Evolutionary conservation across 2,888 invertebrate species (phyloP).

Genomic region (Hypomecis atomaria): DNA sequence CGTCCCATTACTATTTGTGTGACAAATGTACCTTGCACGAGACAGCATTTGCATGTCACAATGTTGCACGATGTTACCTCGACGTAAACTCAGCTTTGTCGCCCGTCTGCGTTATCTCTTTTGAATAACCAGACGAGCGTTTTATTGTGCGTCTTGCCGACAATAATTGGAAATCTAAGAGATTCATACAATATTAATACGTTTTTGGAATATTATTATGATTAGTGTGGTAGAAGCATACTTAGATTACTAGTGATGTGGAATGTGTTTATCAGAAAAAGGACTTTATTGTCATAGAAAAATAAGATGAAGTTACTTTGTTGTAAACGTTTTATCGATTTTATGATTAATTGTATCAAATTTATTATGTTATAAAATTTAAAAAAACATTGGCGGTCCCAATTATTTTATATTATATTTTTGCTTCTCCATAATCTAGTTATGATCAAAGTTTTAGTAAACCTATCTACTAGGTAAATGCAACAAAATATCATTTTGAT

Average conservation of each 20-base stretch:
- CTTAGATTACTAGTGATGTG: not conserved
- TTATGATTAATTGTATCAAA: too few species aligned
- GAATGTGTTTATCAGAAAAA: not conserved
- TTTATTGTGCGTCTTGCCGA: constrained; percentile 11
- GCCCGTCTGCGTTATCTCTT: not conserved
- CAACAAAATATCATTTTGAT: constrained; percentile 3
- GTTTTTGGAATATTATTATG: constrained; percentile 9
- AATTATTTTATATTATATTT: not conserved
- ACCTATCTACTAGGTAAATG: constrained; percentile 16
- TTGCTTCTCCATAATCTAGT: not conserved
- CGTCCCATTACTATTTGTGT: too few species aligned
- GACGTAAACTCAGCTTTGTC: not conserved
- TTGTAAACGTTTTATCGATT: too few species aligned
- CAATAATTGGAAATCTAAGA: constrained; percentile 2
- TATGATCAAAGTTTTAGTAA: not conserved
- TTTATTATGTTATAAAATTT: not conserved
- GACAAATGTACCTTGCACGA: too few species aligned
- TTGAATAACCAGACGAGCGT: not conserved
- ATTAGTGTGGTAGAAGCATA: constrained; percentile 1
- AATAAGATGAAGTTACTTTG: too few species aligned
- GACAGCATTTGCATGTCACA: too few species aligned
- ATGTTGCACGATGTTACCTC: not conserved
- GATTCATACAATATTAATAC: constrained; percentile 1
- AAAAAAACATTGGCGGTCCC: not conserved
- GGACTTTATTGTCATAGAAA: not conserved